Base-by-base conservation (phyloP, 2,888 invertebrate species). In the Exephanes ischioxanthus region DNA sequence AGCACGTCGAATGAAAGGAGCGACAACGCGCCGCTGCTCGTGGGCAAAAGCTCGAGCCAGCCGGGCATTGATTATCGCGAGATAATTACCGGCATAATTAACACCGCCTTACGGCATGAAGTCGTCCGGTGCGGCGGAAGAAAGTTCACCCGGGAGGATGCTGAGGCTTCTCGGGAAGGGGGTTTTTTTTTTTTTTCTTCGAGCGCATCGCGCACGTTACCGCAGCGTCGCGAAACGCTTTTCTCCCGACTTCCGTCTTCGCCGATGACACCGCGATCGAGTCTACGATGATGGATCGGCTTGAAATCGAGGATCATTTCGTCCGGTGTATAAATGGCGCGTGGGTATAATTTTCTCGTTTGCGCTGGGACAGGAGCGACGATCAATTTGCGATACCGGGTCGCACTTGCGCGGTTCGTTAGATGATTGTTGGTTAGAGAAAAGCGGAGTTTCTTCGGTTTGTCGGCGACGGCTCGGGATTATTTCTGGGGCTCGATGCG, bases 41-140 rank as follows among this genome's bases (percentile, higher is more conserved):
- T 45, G 45, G 16, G 75, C 75, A 81, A 67, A 19, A 37, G 16
- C 30, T 22, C 70, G 33, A 33, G 30, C 14, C n/a, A 2, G 16
- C 22, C 22, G 22, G 63, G 63, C 77, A 86, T 84, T 78, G 76
- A 86, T 86, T 80, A 78, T 86, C 77, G 78, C 75, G 63, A 80
- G 81, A 84, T 86, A 80, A 86, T 86, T 84, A 78, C 83, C 37
- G 63, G 83, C 77, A 70, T 80, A 86, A 86, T 86, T 84, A 83
- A 86, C 84, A 78, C 81, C 55, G 81, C 26, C 73, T 78, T 73
- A 61, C 30, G 22, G 67, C 63, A 68, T 14, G 76, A 30, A 75
- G 48, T 67, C 55, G 67, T 58, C 61, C 67, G 80, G 67, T 58
- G 48, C 67, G 80, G 63, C 53, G 33, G 71, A 72, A 55, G 61